Evolutionary conservation across 2,888 invertebrate species (phyloP).

Genomic region (Podotricha telesiphe): DNA sequence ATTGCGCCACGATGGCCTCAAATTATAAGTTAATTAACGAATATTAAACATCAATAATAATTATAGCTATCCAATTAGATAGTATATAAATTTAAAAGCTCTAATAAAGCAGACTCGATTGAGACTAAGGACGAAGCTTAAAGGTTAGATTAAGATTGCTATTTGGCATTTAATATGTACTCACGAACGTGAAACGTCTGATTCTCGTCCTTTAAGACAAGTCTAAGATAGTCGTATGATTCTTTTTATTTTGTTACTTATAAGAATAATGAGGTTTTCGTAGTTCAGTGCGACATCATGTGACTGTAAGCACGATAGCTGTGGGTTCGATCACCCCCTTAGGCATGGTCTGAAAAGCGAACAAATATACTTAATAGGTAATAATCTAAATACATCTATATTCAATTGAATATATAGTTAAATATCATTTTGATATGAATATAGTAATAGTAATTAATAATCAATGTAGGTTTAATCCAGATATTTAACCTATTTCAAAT

Average conservation of each 20-base stretch:
- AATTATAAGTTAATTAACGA: background rate
- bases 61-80: background rate
- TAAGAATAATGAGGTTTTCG: background rate
- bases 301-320: too few species aligned
- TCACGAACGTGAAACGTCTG: constrained; percentile 30
- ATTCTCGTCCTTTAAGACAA: constrained; percentile 3
- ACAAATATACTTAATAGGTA: too few species aligned
- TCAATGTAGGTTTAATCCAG: background rate
- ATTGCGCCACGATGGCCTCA: too few species aligned
- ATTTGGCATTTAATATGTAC: constrained; percentile 39
- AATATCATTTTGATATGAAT: too few species aligned
- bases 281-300: too few species aligned
- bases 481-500: constrained; percentile 10
- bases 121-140: constrained; percentile 33
- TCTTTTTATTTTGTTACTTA: background rate
- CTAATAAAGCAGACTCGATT: constrained; percentile 10
- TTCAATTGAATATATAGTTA: too few species aligned
- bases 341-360: too few species aligned
- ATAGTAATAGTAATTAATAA: too few species aligned
- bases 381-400: too few species aligned
- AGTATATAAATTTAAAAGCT: background rate
- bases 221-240: background rate
- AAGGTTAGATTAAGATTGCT: constrained; percentile 37
- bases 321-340: too few species aligned
- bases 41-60: background rate